Evolutionary conservation across 2,888 invertebrate species (phyloP).

Genomic region (Aspidapion aeneum): DNA sequence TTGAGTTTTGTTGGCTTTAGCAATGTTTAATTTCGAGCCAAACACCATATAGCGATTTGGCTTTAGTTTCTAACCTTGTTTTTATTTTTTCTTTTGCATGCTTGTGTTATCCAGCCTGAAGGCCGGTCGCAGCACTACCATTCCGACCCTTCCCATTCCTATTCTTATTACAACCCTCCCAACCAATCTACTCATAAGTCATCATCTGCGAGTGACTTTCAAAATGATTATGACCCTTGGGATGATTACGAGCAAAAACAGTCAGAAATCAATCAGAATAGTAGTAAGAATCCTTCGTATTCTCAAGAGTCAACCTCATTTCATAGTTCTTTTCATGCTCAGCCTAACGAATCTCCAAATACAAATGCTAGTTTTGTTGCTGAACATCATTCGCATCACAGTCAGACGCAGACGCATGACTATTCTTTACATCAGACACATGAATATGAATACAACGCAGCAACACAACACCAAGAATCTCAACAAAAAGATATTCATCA

Average conservation of each 20-base stretch:
- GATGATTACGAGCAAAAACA: constrained; percentile 54
- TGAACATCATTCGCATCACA: constrained; percentile 29
- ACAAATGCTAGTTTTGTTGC: constrained; percentile 38
- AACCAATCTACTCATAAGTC: constrained; percentile 9
- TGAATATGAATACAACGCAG: not conserved
- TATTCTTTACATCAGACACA: not conserved
- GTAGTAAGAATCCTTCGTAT: constrained; percentile 13
- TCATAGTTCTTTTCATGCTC: constrained; percentile 11
- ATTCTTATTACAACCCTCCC: constrained; percentile 19
- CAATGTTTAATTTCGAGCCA: constrained; percentile 25
- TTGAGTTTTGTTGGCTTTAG: constrained; percentile 39
- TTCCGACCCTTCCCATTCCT: constrained; percentile 17
- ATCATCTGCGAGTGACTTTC: constrained; percentile 34
- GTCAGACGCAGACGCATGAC: constrained; percentile 29
- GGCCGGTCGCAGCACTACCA: constrained; percentile 23
- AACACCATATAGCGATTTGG: not conserved
- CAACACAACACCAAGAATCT: not conserved
- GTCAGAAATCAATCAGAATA: constrained; percentile 2
- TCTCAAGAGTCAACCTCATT: not conserved
- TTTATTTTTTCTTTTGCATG: constrained; percentile 46
- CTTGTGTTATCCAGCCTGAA: constrained; percentile 37
- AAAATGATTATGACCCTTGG: constrained; percentile 69
- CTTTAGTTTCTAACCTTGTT: constrained; percentile 24
- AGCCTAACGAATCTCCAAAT: constrained; percentile 43
- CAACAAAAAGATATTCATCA: not conserved